These are phyloP conservation scores for Drosophila pachea DNA, from an alignment of 1,140 invertebrate genomes.

Conservation along the genomic window DNA sequence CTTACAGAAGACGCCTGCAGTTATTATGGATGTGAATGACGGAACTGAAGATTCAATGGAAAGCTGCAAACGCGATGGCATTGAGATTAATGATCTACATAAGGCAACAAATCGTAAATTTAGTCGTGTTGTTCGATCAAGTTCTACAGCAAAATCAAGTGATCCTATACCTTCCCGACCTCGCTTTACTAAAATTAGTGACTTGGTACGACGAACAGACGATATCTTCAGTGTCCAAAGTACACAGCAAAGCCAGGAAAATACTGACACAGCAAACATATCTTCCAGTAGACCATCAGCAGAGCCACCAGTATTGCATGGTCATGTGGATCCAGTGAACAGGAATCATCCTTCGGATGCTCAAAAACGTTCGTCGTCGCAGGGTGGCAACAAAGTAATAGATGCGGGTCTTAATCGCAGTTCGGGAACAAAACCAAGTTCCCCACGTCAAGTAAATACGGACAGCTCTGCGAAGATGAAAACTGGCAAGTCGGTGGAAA, in stretches of 20 bases:
- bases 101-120: slow-evolving; percentile 69
- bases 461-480: background rate
- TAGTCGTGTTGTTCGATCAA: slow-evolving; percentile 53
- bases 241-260: background rate
- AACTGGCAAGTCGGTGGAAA: background rate
- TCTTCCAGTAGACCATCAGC: background rate
- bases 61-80: slow-evolving; percentile 19
- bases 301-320: background rate
- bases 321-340: background rate
- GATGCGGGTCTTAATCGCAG: slow-evolving; percentile 45
- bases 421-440: background rate
- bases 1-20: slow-evolving; percentile 50
- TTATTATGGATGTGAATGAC: slow-evolving; percentile 62
- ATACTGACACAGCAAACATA: background rate
- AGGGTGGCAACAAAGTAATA: slow-evolving; percentile 26
- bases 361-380: slow-evolving; percentile 3
- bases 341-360: too few species aligned
- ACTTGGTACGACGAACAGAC: slow-evolving; percentile 43
- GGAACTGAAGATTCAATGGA: slow-evolving; percentile 44
- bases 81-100: slow-evolving; percentile 62
- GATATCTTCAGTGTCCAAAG: background rate
- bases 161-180: slow-evolving; percentile 17
- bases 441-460: background rate
- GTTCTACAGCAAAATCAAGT: background rate
- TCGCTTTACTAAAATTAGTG: slow-evolving; percentile 65